Conservation (phyloP, 1,140 invertebrate species). For the Polypedilum pembai region DNA sequence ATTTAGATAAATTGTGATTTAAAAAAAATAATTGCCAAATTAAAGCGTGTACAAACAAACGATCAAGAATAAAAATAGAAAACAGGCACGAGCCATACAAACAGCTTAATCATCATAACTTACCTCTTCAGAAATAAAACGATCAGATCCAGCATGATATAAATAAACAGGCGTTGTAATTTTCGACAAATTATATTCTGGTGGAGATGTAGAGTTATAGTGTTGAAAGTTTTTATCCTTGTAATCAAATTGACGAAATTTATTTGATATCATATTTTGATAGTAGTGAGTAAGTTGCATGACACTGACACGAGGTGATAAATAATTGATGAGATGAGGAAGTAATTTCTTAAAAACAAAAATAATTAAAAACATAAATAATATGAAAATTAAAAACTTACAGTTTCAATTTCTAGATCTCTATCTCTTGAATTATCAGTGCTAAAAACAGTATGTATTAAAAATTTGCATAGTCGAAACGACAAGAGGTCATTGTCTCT, state of each 20-base stretch:
- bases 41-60: too few relatives aligned
- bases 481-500: too few relatives aligned
- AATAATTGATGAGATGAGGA: not conserved
- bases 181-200: constrained; percentile 51
- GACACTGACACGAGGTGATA: constrained; percentile 30
- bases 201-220: constrained; percentile 47
- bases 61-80: too few relatives aligned
- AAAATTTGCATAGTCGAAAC: too few relatives aligned
- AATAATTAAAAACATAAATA: not conserved
- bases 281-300: constrained; percentile 46
- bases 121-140: constrained; percentile 34
- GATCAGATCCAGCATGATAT: constrained; percentile 54
- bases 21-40: too few relatives aligned
- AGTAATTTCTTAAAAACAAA: not conserved
- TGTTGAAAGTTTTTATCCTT: constrained; percentile 45
- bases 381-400: not conserved
- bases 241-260: constrained; percentile 44
- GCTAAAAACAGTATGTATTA: too few relatives aligned
- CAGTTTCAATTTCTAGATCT: not conserved
- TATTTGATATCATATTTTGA: constrained; percentile 42
- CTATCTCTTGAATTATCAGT: too few relatives aligned
- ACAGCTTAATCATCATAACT: too few relatives aligned
- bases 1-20: too few relatives aligned
- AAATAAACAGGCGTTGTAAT: constrained; percentile 57
- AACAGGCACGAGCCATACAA: too few relatives aligned